phyloP scores from a whole-genome alignment of 2,797 vertebrate genomes.

The Micromesistius poutassou region DNA sequence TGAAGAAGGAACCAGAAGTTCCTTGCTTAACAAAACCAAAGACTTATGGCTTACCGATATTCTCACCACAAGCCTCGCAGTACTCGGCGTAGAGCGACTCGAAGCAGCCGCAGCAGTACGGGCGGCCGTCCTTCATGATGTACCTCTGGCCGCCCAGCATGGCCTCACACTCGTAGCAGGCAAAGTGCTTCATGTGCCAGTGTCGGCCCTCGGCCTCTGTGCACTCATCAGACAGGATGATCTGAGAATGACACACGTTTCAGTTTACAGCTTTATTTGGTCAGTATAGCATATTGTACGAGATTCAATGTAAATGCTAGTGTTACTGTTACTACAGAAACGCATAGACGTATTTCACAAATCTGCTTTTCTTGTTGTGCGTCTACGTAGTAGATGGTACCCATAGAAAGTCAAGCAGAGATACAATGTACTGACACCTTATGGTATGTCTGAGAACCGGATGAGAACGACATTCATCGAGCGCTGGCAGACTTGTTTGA shows the following conservation, averaged over 20 bases:
- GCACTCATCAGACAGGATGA: slow-evolving; percentile 95
- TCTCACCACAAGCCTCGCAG: slow-evolving; percentile 93
- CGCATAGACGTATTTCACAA: background rate
- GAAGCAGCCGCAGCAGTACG: slow-evolving; percentile 92
- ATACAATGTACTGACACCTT: background rate
- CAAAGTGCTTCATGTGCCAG: slow-evolving; percentile 99
- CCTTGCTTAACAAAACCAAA: background rate
- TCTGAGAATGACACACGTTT: slow-evolving; percentile 62
- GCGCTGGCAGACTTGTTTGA: background rate
- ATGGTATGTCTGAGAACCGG: background rate
- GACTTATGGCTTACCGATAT: slow-evolving; percentile 79
- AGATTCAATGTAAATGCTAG: background rate
- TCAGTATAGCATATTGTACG: background rate
- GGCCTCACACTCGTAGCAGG: slow-evolving; percentile 90
- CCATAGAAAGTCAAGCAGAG: background rate
- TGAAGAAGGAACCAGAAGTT: background rate
- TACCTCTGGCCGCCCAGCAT: slow-evolving; percentile 94
- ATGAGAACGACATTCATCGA: background rate
- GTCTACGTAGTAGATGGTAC: background rate
- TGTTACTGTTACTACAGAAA: background rate
- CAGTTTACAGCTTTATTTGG: background rate
- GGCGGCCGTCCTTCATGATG: slow-evolving; percentile 96
- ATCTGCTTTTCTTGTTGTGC: background rate
- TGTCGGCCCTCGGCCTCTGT: slow-evolving; percentile 95
- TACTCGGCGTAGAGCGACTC: slow-evolving; percentile 94